phyloP scores from a whole-genome alignment of 2,797 vertebrate species.

The Morus bassanus region DNA sequence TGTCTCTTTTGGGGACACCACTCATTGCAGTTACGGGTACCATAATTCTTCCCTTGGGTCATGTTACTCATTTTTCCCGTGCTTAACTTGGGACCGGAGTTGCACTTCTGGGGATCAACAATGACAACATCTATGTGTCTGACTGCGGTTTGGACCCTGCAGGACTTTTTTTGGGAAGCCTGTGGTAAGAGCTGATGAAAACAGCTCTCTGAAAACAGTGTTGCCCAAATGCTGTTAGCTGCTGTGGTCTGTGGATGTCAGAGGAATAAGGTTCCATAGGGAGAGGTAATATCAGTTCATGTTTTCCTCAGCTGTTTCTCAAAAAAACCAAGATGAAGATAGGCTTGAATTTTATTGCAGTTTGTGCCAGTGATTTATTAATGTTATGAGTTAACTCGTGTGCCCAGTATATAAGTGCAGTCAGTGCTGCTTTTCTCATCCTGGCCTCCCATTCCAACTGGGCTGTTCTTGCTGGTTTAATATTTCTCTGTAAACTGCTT shows the following conservation, averaged over 20 bases:
- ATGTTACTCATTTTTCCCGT: not conserved
- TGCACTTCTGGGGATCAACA: not conserved
- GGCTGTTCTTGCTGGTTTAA: not conserved
- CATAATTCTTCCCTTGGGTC: not conserved
- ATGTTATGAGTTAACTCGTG: not conserved
- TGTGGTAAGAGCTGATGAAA: not conserved
- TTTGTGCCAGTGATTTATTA: not conserved
- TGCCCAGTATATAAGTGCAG: not conserved
- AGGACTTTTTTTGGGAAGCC: not conserved
- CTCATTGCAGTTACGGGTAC: not conserved
- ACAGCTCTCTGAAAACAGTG: not conserved
- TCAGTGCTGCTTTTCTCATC: not conserved
- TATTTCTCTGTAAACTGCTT: not conserved
- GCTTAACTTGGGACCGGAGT: not conserved
- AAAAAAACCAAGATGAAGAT: not conserved
- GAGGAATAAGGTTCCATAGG: not conserved
- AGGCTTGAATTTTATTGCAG: not conserved
- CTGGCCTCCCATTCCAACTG: not conserved
- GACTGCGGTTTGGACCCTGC: not conserved
- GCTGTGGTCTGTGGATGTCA: not conserved
- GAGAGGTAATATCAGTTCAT: not conserved
- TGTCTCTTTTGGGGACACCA: not conserved
- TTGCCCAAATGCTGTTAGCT: not conserved
- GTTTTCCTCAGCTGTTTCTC: not conserved
- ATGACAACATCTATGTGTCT: not conserved